Evolutionary conservation across 2,797 vertebrate species (phyloP), one percentile per base, ranked within the genome.

Genomic region (Myotis findleyi): DNA sequence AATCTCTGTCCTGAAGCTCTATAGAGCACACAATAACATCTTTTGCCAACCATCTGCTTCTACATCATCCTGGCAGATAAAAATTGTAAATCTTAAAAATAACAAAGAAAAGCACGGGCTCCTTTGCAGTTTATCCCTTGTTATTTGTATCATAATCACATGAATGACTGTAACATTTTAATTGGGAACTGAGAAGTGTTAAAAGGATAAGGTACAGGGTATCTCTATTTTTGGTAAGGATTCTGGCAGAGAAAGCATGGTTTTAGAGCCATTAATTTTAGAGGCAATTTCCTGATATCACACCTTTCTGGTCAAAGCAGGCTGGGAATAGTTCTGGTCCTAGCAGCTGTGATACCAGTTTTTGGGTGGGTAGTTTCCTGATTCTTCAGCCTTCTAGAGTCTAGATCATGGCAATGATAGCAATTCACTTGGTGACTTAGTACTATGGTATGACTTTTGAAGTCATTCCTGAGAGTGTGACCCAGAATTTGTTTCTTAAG

Each of bases 191-290:
- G 85, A 44, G 16, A 80, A 91, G 71, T 12, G 51, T 44, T 49
- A 41, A 84, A 77, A 38, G 21, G 4, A 7, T 18, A 92, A 85
- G 16, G 1, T 33, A 66, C 12, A 71, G 9, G 6, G 6, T 44
- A 47, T n/a, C 6, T 16, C 11, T 36, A 64, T 44, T 72, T 87
- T 72, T 87, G 44, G 30, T 77, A 68, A 73, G 55, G 30, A 73
- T 86, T 49, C n/a, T 62, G 23, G 41, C 25, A 57, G 53, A 85
- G 38, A 59, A 75, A 66, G 2, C 8, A 33, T 62, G 6, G 1
- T 27, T 89, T 90, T 83, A 66, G 59, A 83, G 18, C 12, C 47
- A 91, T 8, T 41, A 44, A 71, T 79, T 94, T 86, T 57, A 73
- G 49, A 69, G 51, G 38, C n/a, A 89, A 20, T 30, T 83, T 89